Evolutionary conservation across 2,888 invertebrate genomes (phyloP).

Genomic region (Agonopterix subpropinquella): DNA sequence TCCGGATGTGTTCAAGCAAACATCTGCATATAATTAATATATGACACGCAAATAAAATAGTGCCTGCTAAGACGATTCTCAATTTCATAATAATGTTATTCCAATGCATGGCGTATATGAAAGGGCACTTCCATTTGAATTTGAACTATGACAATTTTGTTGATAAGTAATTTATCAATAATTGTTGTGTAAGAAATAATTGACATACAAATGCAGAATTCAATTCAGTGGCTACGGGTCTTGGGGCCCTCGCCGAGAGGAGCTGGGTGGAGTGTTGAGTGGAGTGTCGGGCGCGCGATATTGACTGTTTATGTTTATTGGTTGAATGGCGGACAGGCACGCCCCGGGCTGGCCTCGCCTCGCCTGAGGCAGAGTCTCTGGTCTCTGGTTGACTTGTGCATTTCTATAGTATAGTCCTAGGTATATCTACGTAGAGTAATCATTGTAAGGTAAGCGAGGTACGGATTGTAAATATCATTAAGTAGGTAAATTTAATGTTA

Average conservation of each 20-base stretch:
- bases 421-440: slow-evolving; percentile 56
- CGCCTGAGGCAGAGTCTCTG: neutral
- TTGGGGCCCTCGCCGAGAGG: neutral
- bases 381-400: slow-evolving; percentile 41
- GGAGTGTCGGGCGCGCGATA: slow-evolving; percentile 7
- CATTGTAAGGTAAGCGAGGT: slow-evolving; percentile 62
- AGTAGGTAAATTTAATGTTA: slow-evolving; percentile 76
- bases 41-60: slow-evolving; percentile 9
- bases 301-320: slow-evolving; percentile 28
- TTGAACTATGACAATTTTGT: slow-evolving; percentile 39
- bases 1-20: slow-evolving; percentile 9
- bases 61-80: slow-evolving; percentile 14
- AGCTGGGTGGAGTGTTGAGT: slow-evolving; percentile 11
- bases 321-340: slow-evolving; percentile 26
- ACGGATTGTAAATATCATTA: slow-evolving; percentile 74
- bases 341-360: neutral
- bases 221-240: neutral
- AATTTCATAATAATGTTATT: slow-evolving; percentile 9
- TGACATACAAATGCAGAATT: slow-evolving; percentile 63
- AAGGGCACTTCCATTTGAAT: slow-evolving; percentile 31
- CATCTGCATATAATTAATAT: neutral
- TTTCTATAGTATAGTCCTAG: slow-evolving; percentile 53
- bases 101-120: slow-evolving; percentile 7
- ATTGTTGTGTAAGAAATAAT: slow-evolving; percentile 45
- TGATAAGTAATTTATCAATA: slow-evolving; percentile 43